Evolutionary conservation across 64 coral and sea anemone species (phyloP).

Genomic region (Pocillopora damicornis): DNA sequence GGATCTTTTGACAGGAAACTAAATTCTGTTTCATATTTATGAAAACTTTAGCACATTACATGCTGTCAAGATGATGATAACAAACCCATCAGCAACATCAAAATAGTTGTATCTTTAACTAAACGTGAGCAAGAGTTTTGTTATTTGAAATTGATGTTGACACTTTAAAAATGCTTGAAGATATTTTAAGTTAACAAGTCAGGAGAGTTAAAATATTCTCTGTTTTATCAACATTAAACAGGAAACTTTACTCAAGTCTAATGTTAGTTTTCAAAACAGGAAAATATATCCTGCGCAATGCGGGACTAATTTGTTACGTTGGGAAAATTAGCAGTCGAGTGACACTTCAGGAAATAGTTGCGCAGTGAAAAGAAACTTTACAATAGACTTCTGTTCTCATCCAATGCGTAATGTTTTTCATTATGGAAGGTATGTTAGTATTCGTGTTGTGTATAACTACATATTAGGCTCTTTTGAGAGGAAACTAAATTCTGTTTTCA

Average conservation of each 20-base stretch:
- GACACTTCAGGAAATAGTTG: constrained; percentile 8
- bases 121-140: no score
- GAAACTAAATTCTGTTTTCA: background rate
- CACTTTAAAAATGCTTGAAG: background rate
- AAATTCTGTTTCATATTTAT: background rate
- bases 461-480: background rate
- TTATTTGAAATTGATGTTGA: constrained; percentile 11
- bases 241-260: background rate
- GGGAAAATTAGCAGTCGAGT: background rate
- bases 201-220: no score
- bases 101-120: no score
- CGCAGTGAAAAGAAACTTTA: background rate
- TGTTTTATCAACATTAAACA: background rate
- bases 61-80: no score
- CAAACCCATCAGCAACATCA: no score
- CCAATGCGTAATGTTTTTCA: background rate
- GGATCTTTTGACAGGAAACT: background rate
- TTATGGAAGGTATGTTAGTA: background rate
- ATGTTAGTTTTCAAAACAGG: constrained; percentile 21
- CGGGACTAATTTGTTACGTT: background rate
- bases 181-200: background rate
- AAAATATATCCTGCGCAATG: background rate
- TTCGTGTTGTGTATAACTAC: background rate
- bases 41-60: no score
- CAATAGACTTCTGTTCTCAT: background rate